Base-by-base conservation (phyloP, 2,888 invertebrate genomes). In the Acleris emargana region DNA sequence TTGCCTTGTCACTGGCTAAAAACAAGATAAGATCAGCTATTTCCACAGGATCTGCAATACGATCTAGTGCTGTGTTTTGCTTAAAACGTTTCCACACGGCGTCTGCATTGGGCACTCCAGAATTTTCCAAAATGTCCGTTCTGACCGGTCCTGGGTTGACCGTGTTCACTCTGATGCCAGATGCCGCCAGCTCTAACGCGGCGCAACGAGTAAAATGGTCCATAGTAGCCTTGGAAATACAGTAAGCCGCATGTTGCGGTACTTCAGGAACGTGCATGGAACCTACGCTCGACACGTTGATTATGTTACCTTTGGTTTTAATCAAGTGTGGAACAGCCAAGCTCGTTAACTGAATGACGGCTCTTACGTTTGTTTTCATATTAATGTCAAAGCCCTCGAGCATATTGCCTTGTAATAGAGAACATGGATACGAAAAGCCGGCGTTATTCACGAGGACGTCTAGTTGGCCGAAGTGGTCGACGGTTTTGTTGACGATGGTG, bases 191-290 rank as follows among this genome's bases (percentile, higher is more conserved):
- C 72, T 95, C 96, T 50, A 96, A 80, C 5, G 96, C 96, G 13
- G 94, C 84, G 74, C 95, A 95, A 70, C 94, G 87, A 1, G 96
- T 96, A 69, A 97, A 93, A 75, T 96, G 96, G 81, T 96, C 96
- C 16, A 96, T 74, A 5, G 95, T 96, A 43, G 95, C 91, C 84
- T 97, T 97, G 22, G 95, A 95, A 91, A 96, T 94, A 64, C 91
- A 89, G 78, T 97, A 97, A 0, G 76, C 58, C 16, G 67, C 63
- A n/a, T 68, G 61, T 22, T 69, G 53, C n/a, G n/a, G 54, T 4
- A n/a, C 3, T 3, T 2, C 0, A n/a, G 54, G 54, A 16, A 18
- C 38, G 16, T 16, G 54, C 20, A 47, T 28, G 1, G 72, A 76
- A 13, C 67, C 74, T 0, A 76, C 50, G 64, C 83, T 85, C 0